These are phyloP conservation scores for Ibidorhyncha struthersii DNA, from an alignment of 2,113 vertebrate genomes.

Conservation along the genomic window DNA sequence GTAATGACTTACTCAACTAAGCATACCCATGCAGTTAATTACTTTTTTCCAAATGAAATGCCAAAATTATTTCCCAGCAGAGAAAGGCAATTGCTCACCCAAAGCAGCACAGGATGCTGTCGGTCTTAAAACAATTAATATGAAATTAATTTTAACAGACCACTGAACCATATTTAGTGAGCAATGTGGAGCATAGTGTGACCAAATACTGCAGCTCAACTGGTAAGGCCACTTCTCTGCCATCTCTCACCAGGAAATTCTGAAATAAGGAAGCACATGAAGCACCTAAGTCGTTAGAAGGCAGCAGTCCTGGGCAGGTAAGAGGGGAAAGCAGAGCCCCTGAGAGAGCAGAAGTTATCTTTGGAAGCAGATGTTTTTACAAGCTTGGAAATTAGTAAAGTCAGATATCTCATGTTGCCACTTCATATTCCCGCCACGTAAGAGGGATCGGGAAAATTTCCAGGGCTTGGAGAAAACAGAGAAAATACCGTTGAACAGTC, in stretches of 20 bases:
- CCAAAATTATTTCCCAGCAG: slow-evolving; percentile 69
- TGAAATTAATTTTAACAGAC: slow-evolving; percentile 66
- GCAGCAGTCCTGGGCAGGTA: background rate
- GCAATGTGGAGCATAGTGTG: background rate
- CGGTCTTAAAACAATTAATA: slow-evolving; percentile 59
- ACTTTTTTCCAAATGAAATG: slow-evolving; percentile 73
- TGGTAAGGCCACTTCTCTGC: background rate
- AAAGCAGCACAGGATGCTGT: slow-evolving; percentile 15
- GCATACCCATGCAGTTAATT: slow-evolving; percentile 75
- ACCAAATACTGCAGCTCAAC: background rate
- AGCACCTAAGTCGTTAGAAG: background rate
- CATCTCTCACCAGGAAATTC: background rate
- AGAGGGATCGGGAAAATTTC: background rate
- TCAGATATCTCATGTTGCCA: background rate
- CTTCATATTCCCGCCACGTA: background rate
- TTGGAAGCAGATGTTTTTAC: background rate
- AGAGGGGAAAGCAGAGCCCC: background rate
- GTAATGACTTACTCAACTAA: slow-evolving; percentile 77
- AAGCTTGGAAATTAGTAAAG: background rate
- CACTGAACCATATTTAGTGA: slow-evolving; percentile 1
- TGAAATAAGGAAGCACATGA: background rate
- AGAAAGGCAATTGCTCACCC: slow-evolving; percentile 44
- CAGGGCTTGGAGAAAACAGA: background rate
- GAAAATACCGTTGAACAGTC: background rate
- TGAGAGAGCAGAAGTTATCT: background rate